A percentile compares a stretch with the other conserved stretches of the same genome.
phyloP scores from a whole-genome alignment of 1,140 invertebrate species.

The Dinothrombium tinctorium region DNA sequence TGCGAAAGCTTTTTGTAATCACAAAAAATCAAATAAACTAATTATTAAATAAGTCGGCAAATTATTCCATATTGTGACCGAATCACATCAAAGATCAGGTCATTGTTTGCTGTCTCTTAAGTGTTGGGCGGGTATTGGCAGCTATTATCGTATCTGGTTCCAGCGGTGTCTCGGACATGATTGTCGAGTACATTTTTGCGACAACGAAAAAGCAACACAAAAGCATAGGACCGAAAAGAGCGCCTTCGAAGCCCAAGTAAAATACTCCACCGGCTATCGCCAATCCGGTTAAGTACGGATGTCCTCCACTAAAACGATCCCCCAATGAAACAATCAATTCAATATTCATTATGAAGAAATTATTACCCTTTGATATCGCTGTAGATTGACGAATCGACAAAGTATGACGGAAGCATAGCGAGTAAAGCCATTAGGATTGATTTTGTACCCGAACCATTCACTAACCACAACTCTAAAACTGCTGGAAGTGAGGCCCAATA shows the following conservation, averaged over 20 bases:
- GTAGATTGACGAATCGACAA: conserved; percentile 81
- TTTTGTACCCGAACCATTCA: conserved; percentile 42
- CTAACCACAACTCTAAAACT: conserved; percentile 74
- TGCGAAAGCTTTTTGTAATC: too few relatives aligned
- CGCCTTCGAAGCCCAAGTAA: conserved; percentile 80
- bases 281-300: conserved; percentile 92
- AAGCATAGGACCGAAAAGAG: too few relatives aligned
- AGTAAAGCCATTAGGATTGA: conserved; percentile 51
- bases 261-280: conserved; percentile 95
- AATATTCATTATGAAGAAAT: background rate
- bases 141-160: too few relatives aligned
- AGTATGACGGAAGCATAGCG: conserved; percentile 66
- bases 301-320: conserved; percentile 43
- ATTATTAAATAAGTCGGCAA: too few relatives aligned
- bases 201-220: too few relatives aligned
- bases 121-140: too few relatives aligned
- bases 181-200: background rate
- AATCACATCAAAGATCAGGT: too few relatives aligned
- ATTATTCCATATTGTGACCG: too few relatives aligned
- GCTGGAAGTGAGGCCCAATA: conserved; percentile 85
- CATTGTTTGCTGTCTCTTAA: too few relatives aligned
- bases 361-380: conserved; percentile 83
- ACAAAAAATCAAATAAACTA: too few relatives aligned
- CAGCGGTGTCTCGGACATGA: background rate
- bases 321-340: background rate